A percentile compares a stretch with the other conserved stretches of the same genome.
Evolutionary conservation across 2,888 invertebrate genomes (phyloP).

Genomic region (Drosophila greeni): DNA sequence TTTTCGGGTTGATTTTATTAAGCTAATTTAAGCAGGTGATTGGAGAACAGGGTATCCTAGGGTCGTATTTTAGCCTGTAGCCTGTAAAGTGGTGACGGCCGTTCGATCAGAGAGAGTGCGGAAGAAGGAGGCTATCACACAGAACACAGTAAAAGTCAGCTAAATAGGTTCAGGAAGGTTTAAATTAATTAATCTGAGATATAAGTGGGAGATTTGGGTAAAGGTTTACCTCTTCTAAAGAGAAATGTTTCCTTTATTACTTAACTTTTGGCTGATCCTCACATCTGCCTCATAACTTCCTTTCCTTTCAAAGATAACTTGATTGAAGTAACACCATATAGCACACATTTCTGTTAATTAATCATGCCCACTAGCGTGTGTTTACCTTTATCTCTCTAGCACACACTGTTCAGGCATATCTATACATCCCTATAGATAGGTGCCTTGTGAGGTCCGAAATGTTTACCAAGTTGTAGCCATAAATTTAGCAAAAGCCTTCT

Average conservation of each 20-base stretch:
- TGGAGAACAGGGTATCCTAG: not conserved
- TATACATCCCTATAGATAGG: not conserved
- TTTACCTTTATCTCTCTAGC: not conserved
- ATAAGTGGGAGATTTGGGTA: too few species aligned
- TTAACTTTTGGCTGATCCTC: not conserved
- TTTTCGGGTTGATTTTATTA: too few species aligned
- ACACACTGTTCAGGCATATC: not conserved
- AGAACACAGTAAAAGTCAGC: not conserved
- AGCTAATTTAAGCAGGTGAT: too few species aligned
- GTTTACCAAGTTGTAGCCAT: not conserved
- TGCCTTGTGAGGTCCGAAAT: not conserved
- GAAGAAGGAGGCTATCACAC: not conserved
- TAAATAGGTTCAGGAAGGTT: not conserved
- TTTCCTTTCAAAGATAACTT: not conserved
- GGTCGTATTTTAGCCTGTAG: not conserved
- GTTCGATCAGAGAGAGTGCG: conserved; percentile 4
- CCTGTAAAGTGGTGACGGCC: conserved; percentile 3
- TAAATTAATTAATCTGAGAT: not conserved
- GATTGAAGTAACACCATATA: not conserved
- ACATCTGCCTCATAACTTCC: not conserved
- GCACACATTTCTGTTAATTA: not conserved
- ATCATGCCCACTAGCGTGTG: conserved; percentile 3
- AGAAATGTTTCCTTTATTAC: not conserved
- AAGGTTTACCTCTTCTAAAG: too few species aligned
- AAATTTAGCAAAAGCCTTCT: not conserved